Evolutionary conservation across 2,888 invertebrate species (phyloP), one percentile per base, ranked within the genome.

Genomic region (Subacronicta megacephala): DNA sequence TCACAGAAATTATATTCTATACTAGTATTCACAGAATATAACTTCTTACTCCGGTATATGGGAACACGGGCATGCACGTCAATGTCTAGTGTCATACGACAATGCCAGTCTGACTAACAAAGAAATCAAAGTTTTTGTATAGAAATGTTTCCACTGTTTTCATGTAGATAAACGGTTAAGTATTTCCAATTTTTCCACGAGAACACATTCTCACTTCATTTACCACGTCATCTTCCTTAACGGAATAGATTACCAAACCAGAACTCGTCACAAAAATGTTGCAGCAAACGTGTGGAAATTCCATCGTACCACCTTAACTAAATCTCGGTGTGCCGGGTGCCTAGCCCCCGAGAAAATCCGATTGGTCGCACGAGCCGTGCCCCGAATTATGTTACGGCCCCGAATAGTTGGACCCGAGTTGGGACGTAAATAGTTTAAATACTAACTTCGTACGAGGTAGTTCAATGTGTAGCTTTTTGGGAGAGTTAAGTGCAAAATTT

Each of bases 261-360:
- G 31, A 53, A 26, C 43, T 40, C 31, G 16, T 46, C 41, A 43
- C 36, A 45, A 43, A 58, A 66, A 37, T 46, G 3, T 35, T 36
- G 31, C 45, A 49, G 13, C 17, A 33, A 20, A 37, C 52, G 47
- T 44, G 52, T 66, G 36, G 37, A 49, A 65, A 65, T 71, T 33
- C 13, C 43, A 23, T 42, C 56, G 45, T 52, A 40, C 50, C 52
- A 62, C 62, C 66, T 54, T 81, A 82, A 75, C 74, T 67, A 61
- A 81, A 81, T 81, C 77, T 75, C 69, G 40, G 71, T 53, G 49
- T 60, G 55, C 49, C 59, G 69, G 62, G 66, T 51, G 67, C 42
- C 53, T 51, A 68, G 69, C 67, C 67, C 72, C 65, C 44, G 60
- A 60, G 61, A 69, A 82, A 83, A 83, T 83, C 81, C 60, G 79